Percentiles rank a stretch among this genome's conserved stretches.
Conservation (phyloP, 2,797 vertebrate species). For the Eulemur albifrons region DNA sequence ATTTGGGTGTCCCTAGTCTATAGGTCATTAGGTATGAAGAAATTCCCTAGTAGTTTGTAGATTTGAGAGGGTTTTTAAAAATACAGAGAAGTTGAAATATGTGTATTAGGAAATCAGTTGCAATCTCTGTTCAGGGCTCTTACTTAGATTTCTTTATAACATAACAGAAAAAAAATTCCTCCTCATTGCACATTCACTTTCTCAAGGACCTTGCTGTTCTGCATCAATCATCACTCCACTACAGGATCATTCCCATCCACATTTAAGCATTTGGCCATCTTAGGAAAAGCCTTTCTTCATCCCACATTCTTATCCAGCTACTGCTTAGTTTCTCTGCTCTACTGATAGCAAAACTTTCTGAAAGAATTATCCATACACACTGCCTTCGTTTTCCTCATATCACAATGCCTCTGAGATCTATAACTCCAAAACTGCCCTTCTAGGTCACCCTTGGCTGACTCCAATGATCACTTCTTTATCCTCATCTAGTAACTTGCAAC, state of each 20-base stretch:
- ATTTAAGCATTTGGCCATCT: background rate
- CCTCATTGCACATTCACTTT: background rate
- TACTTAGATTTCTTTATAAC: background rate
- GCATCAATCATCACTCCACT: background rate
- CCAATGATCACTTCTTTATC: background rate
- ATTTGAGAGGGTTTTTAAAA: conserved; percentile 21
- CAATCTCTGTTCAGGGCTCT: background rate
- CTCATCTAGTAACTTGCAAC: background rate
- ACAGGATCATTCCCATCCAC: background rate
- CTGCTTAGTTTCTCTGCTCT: background rate
- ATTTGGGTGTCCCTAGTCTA: background rate
- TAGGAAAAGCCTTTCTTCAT: background rate
- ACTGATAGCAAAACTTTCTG: background rate
- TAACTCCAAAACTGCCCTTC: background rate
- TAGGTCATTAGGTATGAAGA: background rate
- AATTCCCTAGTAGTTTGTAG: background rate
- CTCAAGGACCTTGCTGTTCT: background rate
- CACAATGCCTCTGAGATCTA: background rate
- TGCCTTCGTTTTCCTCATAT: background rate
- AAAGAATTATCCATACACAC: background rate
- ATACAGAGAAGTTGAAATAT: background rate
- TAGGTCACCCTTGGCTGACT: background rate
- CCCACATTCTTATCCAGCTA: background rate
- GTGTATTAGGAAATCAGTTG: background rate
- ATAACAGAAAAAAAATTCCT: background rate